phyloP scores from a whole-genome alignment of 2,113 vertebrate species.

The Colossoma macropomum region DNA sequence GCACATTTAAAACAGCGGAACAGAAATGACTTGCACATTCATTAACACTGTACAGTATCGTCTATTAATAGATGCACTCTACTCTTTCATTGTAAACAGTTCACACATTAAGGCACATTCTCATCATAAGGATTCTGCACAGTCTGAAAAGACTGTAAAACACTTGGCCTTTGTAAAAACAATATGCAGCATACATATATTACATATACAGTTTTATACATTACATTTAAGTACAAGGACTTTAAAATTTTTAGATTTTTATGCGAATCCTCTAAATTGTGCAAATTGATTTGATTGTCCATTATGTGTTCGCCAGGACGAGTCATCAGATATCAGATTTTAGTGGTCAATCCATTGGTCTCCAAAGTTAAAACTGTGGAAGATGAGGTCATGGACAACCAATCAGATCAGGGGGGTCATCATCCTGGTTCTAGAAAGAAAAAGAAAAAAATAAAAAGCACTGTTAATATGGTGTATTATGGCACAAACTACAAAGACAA shows the following conservation, averaged over 20 bases:
- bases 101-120: conserved; percentile 60
- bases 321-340: background rate
- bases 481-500: too few species aligned
- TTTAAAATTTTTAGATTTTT: too few species aligned
- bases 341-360: background rate
- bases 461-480: too few species aligned
- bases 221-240: background rate
- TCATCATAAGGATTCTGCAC: background rate
- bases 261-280: background rate
- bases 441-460: background rate
- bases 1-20: conserved; percentile 7
- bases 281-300: too few species aligned
- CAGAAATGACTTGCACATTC: conserved; percentile 7
- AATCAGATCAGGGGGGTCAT: too few species aligned
- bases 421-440: background rate
- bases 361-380: background rate
- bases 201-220: background rate
- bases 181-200: background rate
- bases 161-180: background rate
- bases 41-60: background rate
- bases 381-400: too few species aligned
- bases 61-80: conserved; percentile 16
- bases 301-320: too few species aligned
- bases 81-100: conserved; percentile 52
- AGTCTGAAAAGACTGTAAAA: too few species aligned